A percentile compares a stretch with the other conserved stretches of the same genome.
These are phyloP conservation scores for Anser cygnoides DNA, from an alignment of 2,113 vertebrate species.

Conservation along the genomic window DNA sequence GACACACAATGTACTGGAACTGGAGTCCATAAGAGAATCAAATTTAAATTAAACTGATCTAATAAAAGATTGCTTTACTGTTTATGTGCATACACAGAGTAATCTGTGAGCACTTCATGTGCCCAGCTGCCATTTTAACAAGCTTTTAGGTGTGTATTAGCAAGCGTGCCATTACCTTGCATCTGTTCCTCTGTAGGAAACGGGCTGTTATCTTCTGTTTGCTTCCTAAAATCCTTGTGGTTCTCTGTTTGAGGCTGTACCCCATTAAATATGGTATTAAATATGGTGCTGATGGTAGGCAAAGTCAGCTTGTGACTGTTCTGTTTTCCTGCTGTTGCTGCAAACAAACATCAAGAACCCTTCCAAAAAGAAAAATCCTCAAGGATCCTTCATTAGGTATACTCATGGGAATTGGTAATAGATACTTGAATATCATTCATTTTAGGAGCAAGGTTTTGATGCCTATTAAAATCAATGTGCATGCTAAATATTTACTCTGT, in stretches of 20 bases:
- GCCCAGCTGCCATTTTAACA: neutral
- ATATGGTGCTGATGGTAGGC: neutral
- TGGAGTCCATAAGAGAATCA: neutral
- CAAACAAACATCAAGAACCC: conserved; percentile 41
- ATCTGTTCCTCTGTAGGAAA: conserved; percentile 33
- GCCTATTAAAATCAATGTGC: conserved; percentile 56
- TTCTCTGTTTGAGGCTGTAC: neutral
- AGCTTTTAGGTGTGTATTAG: neutral
- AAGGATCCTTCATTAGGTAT: conserved; percentile 62
- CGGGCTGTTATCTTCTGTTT: neutral
- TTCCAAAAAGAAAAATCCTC: conserved; percentile 49
- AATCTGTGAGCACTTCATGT: neutral
- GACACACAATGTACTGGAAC: neutral
- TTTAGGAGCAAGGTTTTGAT: conserved; percentile 53
- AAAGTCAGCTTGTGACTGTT: neutral
- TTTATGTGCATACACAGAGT: neutral
- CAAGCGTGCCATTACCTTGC: neutral
- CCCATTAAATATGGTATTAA: neutral
- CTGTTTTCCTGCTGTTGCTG: conserved; percentile 34
- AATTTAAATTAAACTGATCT: neutral
- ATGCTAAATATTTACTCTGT: conserved; percentile 41
- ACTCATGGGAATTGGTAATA: conserved; percentile 54
- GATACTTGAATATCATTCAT: conserved; percentile 62
- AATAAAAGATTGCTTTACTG: neutral
- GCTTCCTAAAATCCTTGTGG: neutral